Evolutionary conservation across 2,888 invertebrate genomes (phyloP).

Genomic region (Mythimna ferrago): DNA sequence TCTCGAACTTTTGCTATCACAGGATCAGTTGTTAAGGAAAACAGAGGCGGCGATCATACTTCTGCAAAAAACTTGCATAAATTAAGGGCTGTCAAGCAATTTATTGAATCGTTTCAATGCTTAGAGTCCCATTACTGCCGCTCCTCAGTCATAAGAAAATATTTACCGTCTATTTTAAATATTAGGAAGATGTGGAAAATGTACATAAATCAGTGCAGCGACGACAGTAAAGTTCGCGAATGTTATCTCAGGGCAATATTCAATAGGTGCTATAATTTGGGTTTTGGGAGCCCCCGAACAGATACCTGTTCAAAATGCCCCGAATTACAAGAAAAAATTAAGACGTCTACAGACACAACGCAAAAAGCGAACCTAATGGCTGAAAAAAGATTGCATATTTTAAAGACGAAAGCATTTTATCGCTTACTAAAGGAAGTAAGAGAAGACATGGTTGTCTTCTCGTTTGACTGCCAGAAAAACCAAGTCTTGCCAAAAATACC

Average conservation of each 20-base stretch:
- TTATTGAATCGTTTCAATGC: slow-evolving; percentile 32
- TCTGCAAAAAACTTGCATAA: slow-evolving; percentile 25
- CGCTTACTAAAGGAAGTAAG: slow-evolving; percentile 1
- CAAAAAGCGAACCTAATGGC: slow-evolving; percentile 2
- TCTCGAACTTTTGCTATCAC: slow-evolving; percentile 13
- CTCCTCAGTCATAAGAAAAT: slow-evolving; percentile 21
- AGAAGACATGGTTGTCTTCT: slow-evolving; percentile 1
- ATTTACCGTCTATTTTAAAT: slow-evolving; percentile 33
- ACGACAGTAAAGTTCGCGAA: slow-evolving; percentile 2
- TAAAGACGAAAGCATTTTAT: slow-evolving; percentile 21
- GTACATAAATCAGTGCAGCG: slow-evolving; percentile 7
- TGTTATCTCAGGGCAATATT: slow-evolving; percentile 32
- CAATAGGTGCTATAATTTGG: slow-evolving; percentile 22
- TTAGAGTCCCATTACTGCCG: slow-evolving; percentile 37
- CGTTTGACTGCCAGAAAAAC: slow-evolving; percentile 24
- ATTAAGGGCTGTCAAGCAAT: slow-evolving; percentile 23
- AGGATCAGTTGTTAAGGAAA: slow-evolving; percentile 14
- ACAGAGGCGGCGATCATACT: slow-evolving; percentile 32
- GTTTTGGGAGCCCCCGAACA: slow-evolving; percentile 10
- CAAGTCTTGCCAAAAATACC: slow-evolving; percentile 20
- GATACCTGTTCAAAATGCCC: slow-evolving; percentile 10
- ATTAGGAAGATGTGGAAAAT: slow-evolving; percentile 34
- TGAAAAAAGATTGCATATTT: slow-evolving; percentile 2
- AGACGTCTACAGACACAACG: neutral
- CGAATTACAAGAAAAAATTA: neutral